Base-by-base conservation (phyloP, 2,888 invertebrate species). In the Sinopyrophorus schimmeli region DNA sequence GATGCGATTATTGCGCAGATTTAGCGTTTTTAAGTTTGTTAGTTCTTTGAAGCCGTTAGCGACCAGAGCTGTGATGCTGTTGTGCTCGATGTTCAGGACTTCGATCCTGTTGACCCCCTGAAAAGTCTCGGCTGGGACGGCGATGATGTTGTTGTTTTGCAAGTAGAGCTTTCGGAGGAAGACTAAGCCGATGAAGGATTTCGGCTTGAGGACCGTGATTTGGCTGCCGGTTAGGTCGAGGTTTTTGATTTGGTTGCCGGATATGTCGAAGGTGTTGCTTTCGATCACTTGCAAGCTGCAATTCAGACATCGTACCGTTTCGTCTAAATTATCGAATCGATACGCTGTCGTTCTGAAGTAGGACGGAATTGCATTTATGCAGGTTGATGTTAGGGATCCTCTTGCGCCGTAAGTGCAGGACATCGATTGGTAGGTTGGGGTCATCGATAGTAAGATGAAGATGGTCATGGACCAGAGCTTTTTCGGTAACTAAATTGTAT, bases 381-480 rank as follows among this genome's bases (percentile, higher is more conserved):
- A 73, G 2, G 71, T 72, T 5, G 72, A 68, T 3, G 70, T 73
- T 17, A 73, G 51, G 3, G 72, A 73, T n/a, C 73, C 73, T 41
- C 73, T 59, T 42, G 71, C 72, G 5, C 72, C 72, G 47, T 73
- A 73, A 0, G 66, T 60, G 41, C 73, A 73, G 58, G 68, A 69
- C 65, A 67, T 67, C n/a, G 28, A 7, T 26, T 47, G 31, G 1
- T n/a, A 7, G 2, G 34, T 28, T 9, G 12, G 6, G 14, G 35
- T 7, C 10, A 42, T 2, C 10, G 30, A 2, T 5, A 41, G 7
- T 9, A 38, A 18, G 15, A 30, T 1, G 5, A 18, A 12, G 4
- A 17, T 3, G n/a, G n/a, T n/a, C 15, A 10, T 18, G 7, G 9
- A 6, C 7, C 23, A 23, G 11, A 21, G 15, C 3, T 9, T 14